A percentile compares a stretch with the other conserved stretches of the same genome.
These are phyloP conservation scores for Mormyrus proboscirostris DNA, from an alignment of 2,797 vertebrate species.

Conservation along the genomic window DNA sequence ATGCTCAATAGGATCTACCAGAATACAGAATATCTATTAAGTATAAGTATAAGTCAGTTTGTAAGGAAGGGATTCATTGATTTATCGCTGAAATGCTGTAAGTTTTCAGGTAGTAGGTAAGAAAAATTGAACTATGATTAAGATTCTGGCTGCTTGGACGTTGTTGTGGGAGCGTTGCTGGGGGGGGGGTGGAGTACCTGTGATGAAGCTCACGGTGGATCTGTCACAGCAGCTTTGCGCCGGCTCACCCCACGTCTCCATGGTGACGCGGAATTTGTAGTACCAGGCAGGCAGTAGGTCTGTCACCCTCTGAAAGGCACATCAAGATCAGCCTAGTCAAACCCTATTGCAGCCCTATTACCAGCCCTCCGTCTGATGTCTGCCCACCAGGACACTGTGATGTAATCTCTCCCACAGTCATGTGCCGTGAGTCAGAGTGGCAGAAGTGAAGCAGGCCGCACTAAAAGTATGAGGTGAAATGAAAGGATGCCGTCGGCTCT, in stretches of 20 bases:
- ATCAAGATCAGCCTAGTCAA: background rate
- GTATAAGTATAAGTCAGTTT: background rate
- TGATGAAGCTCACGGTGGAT: constrained; percentile 83
- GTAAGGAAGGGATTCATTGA: background rate
- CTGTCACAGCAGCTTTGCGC: constrained; percentile 82
- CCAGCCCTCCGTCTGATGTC: background rate
- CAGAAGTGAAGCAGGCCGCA: background rate
- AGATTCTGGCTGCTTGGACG: background rate
- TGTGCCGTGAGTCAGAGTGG: background rate
- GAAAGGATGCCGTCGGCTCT: background rate
- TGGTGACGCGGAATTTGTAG: constrained; percentile 90
- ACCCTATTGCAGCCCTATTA: background rate
- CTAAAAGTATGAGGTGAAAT: background rate
- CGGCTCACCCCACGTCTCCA: constrained; percentile 92
- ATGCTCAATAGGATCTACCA: background rate
- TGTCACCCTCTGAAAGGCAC: constrained; percentile 68
- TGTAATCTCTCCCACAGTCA: background rate
- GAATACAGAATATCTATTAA: background rate
- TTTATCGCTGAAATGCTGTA: background rate
- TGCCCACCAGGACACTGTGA: background rate
- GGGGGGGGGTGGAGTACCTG: constrained; percentile 59
- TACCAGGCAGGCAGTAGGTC: constrained; percentile 90
- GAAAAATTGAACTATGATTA: background rate
- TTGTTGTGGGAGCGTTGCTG: background rate
- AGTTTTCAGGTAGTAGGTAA: background rate